Percentiles rank a stretch among this genome's conserved stretches.
phyloP scores from a whole-genome alignment of 1,140 invertebrate species.

The Agraylea sexmaculata region DNA sequence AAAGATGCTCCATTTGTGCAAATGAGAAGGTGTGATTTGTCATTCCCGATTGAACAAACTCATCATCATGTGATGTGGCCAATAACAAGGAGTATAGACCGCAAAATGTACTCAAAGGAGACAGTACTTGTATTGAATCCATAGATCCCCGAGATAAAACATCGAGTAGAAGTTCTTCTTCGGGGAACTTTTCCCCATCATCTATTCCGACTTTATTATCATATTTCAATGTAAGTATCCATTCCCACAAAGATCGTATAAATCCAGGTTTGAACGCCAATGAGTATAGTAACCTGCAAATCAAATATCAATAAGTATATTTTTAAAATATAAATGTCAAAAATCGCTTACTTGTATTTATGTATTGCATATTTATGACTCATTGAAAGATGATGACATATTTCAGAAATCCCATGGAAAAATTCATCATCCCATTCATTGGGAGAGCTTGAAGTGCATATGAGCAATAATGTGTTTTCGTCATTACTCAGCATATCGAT shows the following conservation, averaged over 20 bases:
- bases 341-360: slow-evolving; percentile 47
- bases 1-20: slow-evolving; percentile 51
- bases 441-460: slow-evolving; percentile 48
- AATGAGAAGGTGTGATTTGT: slow-evolving; percentile 51
- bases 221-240: slow-evolving; percentile 35
- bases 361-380: slow-evolving; percentile 64
- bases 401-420: slow-evolving; percentile 54
- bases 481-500: slow-evolving; percentile 54
- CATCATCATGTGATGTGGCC: slow-evolving; percentile 77
- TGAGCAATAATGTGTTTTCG: slow-evolving; percentile 43
- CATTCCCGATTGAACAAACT: slow-evolving; percentile 51
- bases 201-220: slow-evolving; percentile 27
- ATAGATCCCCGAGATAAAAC: not conserved
- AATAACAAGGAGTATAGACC: slow-evolving; percentile 72
- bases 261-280: slow-evolving; percentile 76
- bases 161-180: slow-evolving; percentile 23
- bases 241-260: slow-evolving; percentile 69
- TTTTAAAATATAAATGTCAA: not conserved
- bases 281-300: slow-evolving; percentile 66
- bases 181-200: slow-evolving; percentile 28
- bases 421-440: slow-evolving; percentile 44
- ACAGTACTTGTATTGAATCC: slow-evolving; percentile 46
- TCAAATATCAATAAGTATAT: slow-evolving; percentile 6
- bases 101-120: slow-evolving; percentile 73
- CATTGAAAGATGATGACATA: slow-evolving; percentile 68